Evolutionary conservation across 2,888 invertebrate species (phyloP), one percentile per base, ranked within the genome.

Genomic region (Helleia helle): DNA sequence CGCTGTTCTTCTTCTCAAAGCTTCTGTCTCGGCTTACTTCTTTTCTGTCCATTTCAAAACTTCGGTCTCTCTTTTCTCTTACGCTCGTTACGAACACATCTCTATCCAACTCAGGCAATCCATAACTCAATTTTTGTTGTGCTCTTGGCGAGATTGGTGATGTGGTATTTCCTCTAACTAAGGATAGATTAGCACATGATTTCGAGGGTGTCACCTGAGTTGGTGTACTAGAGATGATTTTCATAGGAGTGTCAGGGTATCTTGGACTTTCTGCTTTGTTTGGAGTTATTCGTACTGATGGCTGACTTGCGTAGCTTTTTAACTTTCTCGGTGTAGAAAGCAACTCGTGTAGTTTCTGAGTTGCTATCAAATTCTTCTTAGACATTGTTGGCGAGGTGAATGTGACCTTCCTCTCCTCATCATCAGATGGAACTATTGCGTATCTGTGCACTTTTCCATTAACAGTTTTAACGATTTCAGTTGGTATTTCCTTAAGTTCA

Each of bases 301-400:
- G 86, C 31, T 87, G 87, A 36, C 86, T 86, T 0, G 74, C 76
- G 25, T 80, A 81, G 38, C 84, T 66, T 55, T 85, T 70, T 48
- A 87, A 40, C 56, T 91, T 92, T 14, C 90, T 83, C 0, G 93
- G 93, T 0, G 93, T 93, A 1, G 91, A 89, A 0, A 93, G 61
- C 2, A 93, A 62, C 54, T 93, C 93, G 63, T 93, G 92, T 0
- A 93, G 70, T 55, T 91, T 93, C 56, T 92, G 91, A 0, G 93
- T 93, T 0, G 93, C 93, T 13, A 87, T 87, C 0, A 90, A 71
- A 63, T 90, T 90, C 54, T 87, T 88, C 37, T 87, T 68, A 1
- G 88, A 85, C 66, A 87, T 87, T 14, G 70, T 67, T 0, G 75
- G 74, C 0, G 62, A 76, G 30, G 71, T 73, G 53, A 69, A 87